A percentile compares a stretch with the other conserved stretches of the same genome.
These are phyloP conservation scores for Pantelozetes paolii DNA, from an alignment of 2,888 invertebrate species.

Conservation along the genomic window DNA sequence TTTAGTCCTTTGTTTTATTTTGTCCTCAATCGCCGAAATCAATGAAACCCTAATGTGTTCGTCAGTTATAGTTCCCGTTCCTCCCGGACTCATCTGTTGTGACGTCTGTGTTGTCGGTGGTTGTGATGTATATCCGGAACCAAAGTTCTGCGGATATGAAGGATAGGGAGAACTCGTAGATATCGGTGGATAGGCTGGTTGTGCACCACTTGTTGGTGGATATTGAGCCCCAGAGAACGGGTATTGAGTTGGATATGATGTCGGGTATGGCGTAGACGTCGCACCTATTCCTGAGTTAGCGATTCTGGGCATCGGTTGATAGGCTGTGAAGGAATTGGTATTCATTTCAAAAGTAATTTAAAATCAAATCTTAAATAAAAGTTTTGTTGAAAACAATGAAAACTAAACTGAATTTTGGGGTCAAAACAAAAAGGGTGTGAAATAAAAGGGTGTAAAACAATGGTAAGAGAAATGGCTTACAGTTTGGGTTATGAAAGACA, in stretches of 20 bases:
- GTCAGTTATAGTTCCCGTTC: constrained; percentile 78
- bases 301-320: constrained; percentile 53
- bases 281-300: constrained; percentile 48
- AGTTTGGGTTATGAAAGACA: constrained; percentile 29
- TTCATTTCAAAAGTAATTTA: background rate
- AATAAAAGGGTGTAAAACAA: background rate
- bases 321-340: constrained; percentile 50
- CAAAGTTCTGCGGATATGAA: constrained; percentile 30
- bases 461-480: constrained; percentile 19
- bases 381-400: background rate
- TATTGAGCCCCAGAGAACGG: constrained; percentile 33
- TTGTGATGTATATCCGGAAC: constrained; percentile 43
- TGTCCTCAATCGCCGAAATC: constrained; percentile 91
- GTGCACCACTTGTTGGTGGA: constrained; percentile 21
- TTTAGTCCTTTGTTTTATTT: constrained; percentile 74
- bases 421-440: background rate
- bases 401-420: constrained; percentile 7
- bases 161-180: constrained; percentile 35
- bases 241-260: constrained; percentile 44
- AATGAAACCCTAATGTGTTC: constrained; percentile 91
- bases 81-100: constrained; percentile 42
- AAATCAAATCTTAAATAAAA: background rate
- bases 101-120: constrained; percentile 43
- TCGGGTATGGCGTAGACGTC: constrained; percentile 43
- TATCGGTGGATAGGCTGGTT: constrained; percentile 36